phyloP scores from a whole-genome alignment of 2,113 vertebrate species.

The Carassius carassius region DNA sequence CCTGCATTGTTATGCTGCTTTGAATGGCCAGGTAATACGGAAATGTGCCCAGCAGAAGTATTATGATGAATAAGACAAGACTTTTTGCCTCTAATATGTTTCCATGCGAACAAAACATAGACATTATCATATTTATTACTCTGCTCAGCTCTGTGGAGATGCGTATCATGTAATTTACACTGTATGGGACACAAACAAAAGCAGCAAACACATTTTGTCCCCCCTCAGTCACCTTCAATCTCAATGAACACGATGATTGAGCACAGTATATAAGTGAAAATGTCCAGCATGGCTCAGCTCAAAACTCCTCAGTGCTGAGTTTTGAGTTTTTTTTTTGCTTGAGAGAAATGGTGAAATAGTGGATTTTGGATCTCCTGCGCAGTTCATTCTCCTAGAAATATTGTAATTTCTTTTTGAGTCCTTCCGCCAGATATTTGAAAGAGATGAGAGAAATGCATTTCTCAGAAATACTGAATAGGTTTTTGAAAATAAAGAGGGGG shows the following conservation, averaged over 20 bases:
- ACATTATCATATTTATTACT: slow-evolving; percentile 76
- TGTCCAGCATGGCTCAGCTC: slow-evolving; percentile 6
- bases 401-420: not conserved
- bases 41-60: slow-evolving; percentile 61
- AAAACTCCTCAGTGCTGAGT: not conserved
- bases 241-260: slow-evolving; percentile 46
- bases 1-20: slow-evolving; percentile 62
- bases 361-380: not conserved
- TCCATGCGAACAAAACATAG: slow-evolving; percentile 66
- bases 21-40: slow-evolving; percentile 61
- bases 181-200: slow-evolving; percentile 62
- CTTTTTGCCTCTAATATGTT: slow-evolving; percentile 50
- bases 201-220: slow-evolving; percentile 51
- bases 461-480: not conserved
- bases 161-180: slow-evolving; percentile 66
- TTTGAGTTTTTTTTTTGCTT: not conserved
- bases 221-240: slow-evolving; percentile 42
- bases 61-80: slow-evolving; percentile 68
- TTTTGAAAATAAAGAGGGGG: not conserved
- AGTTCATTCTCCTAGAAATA: not conserved
- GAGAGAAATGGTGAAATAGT: slow-evolving; percentile 1
- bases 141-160: slow-evolving; percentile 59
- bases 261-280: slow-evolving; percentile 2
- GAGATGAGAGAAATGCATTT: not conserved
- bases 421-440: not conserved